Base-by-base conservation (phyloP, 1,140 invertebrate species). In the Palaemon carinicauda region DNA sequence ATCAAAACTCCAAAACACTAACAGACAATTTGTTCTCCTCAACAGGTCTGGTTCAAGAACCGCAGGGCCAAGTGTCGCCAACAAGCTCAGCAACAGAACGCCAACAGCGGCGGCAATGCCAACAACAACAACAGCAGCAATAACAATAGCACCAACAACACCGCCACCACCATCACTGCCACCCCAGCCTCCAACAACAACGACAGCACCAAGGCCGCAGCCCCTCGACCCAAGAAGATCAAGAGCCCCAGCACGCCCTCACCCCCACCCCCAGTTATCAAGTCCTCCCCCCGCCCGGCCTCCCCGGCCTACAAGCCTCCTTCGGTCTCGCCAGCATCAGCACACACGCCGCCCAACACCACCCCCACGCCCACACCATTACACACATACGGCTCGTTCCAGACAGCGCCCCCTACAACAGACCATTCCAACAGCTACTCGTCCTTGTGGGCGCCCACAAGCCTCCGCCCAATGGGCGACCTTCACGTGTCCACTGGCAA, bases 31-130 rank as follows among this genome's bases (percentile, higher is more conserved):
- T 65, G 19, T 80, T 77, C 69, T 75, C 24, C 1, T 69, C 80
- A 0, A 3, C 79, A 90, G 90, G 90, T 90, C 53, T 90, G 90
- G 90, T 90, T 90, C 86, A 90, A 90, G 74, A 90, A 90, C 69
- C 77, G 90, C 0, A 89, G 90, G 9, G 90, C 90, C 74, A 90
- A 90, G 71, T 90, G 90, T 60, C 89, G 90, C 19, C 90, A 90
- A 74, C 90, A 90, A 77, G 74, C 89, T 50, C 75, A 79, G 60
- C 52, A 73, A 19, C 54, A 79, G 50, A 81, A 82, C 21, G 31
- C 31, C 19, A 41, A 77, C 24, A 53, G 80, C 41, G 69, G 41
- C 41, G 71, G 21, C 21, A 80, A 33, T 54, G 54, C 15, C 87
- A 89, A 69, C 82, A 88, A 21, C 87, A 89, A 27, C 75, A 88